Evolutionary conservation across 1,140 invertebrate species (phyloP), one percentile per base, ranked within the genome.

Genomic region (Polyergus mexicanus): DNA sequence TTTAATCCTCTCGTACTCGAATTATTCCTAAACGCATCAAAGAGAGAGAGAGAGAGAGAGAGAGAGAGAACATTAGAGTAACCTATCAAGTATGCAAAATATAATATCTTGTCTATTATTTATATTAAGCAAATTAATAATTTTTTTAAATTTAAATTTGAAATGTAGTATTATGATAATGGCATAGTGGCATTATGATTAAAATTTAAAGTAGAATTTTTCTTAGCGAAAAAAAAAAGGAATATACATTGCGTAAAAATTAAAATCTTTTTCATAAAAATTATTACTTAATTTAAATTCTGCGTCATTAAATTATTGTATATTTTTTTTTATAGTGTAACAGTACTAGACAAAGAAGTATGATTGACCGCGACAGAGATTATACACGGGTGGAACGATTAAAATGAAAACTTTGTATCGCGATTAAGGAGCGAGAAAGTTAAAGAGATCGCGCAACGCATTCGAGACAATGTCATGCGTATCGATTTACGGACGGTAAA

Each of bases 1-100:
- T 72, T 72, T 83, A 81, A 81, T 68, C 38, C 38, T 83, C 38
- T 44, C 54, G 13, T 74, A 38, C 38, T 35, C 69, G 56, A 62
- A 83, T 81, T 81, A 81, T 71, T 62, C 41, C 54, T 32, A 47
- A 47, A 74, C 32, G 68, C 13, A 51, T 44, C 68, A 72, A 81
- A 71, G 78, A 19, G 66, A 19, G 32, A 32, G 66, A 19, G 66
- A 69, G 32, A 32, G 66, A 19, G 66, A 69, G 66, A 19, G 66
- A 69, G 66, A 19, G 32, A 32, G 66, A 19, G 66, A 69, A 71
- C 44, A 72, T 81, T n/a, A 25, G 13, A 22, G 68, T 25, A 11
- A n/a, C 28, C 32, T 35, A 66, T 66, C 22, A 47, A 13, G n/a
- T 7, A 22, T 6, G 22, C 16, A 25, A 54, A 11, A 66, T 51